These are phyloP conservation scores for Lordiphosa collinella DNA, from an alignment of 1,140 invertebrate genomes.

Conservation along the genomic window DNA sequence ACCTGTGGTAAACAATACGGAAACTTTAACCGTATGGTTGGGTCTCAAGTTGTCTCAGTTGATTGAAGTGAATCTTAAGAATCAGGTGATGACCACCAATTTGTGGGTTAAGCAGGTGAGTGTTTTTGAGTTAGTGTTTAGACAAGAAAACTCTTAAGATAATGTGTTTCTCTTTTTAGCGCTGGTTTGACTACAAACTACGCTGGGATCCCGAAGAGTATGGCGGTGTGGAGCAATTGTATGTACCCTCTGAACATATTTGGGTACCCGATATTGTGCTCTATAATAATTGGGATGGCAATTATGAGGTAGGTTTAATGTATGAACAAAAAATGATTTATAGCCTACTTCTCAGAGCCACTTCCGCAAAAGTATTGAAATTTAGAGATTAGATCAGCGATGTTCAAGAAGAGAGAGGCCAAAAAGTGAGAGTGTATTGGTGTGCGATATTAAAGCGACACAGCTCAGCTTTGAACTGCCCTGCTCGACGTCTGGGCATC, in stretches of 20 bases:
- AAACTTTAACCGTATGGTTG: constrained; percentile 94
- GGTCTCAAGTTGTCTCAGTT: constrained; percentile 96
- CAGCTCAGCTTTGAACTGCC: too few species aligned
- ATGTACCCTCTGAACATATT: constrained; percentile 95
- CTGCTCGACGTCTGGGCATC: too few species aligned
- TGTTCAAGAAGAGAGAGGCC: too few species aligned
- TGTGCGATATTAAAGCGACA: too few species aligned
- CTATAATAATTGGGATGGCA: constrained; percentile 96
- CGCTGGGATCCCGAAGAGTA: constrained; percentile 96
- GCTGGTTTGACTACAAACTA: constrained; percentile 97
- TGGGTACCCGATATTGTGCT: constrained; percentile 94
- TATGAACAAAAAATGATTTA: too few species aligned
- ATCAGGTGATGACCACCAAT: constrained; percentile 97
- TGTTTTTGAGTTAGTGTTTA: not conserved
- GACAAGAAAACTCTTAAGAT: not conserved
- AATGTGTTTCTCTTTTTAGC: constrained; percentile 82
- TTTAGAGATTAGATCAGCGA: too few species aligned
- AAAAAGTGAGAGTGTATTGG: too few species aligned
- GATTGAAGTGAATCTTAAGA: constrained; percentile 96
- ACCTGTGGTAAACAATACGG: constrained; percentile 95
- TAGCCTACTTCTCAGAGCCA: too few species aligned
- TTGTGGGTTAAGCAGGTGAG: constrained; percentile 94
- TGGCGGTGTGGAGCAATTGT: constrained; percentile 94
- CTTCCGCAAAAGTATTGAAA: too few species aligned
- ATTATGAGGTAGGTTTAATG: constrained; percentile 89